These are phyloP conservation scores for Varecia variegata DNA, from an alignment of 2,797 vertebrate species.

Conservation along the genomic window DNA sequence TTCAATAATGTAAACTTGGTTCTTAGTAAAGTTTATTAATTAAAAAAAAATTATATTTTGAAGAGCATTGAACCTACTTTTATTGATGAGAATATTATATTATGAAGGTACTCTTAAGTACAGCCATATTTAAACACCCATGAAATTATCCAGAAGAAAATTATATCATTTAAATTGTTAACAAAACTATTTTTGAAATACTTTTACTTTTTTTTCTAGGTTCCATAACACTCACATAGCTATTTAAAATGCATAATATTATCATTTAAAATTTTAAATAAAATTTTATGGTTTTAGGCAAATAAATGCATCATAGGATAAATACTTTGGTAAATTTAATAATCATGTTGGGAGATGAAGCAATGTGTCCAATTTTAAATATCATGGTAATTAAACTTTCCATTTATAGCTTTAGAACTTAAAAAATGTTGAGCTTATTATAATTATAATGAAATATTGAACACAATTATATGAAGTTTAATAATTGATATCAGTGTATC, in stretches of 20 bases:
- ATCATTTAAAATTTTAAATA: neutral
- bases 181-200: neutral
- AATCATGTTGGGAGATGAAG: constrained; percentile 37
- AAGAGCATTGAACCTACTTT: neutral
- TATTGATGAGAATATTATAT: neutral
- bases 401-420: constrained; percentile 68
- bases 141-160: neutral
- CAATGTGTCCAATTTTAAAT: constrained; percentile 69
- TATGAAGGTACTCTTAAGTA: neutral
- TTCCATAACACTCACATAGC: neutral
- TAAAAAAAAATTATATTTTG: neutral
- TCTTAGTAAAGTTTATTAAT: neutral
- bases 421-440: constrained; percentile 62
- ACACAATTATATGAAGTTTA: constrained; percentile 68
- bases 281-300: neutral
- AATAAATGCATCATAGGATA: neutral
- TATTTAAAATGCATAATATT: neutral
- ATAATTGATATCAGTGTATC: constrained; percentile 74
- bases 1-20: neutral
- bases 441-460: constrained; percentile 74
- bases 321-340: constrained; percentile 57
- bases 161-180: neutral
- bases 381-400: constrained; percentile 72
- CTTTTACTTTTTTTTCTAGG: neutral
- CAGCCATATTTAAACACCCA: neutral